phyloP scores from a whole-genome alignment of 2,888 invertebrate species.

The Meloe dianella region DNA sequence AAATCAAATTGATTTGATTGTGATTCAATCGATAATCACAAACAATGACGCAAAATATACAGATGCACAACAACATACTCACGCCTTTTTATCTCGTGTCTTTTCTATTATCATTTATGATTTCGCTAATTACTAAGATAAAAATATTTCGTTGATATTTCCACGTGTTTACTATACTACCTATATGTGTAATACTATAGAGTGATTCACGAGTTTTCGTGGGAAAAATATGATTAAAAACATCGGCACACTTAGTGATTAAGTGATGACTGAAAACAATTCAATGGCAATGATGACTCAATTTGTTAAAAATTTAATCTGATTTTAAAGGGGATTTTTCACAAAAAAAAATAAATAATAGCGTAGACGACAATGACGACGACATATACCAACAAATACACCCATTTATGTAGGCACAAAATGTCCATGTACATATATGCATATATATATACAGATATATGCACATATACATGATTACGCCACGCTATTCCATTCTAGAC shows the following conservation, averaged over 20 bases:
- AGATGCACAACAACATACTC: neutral
- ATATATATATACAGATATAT: neutral
- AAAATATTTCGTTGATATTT: neutral
- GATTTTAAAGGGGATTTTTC: too few species aligned
- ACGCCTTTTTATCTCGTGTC: too few species aligned
- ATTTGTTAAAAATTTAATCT: too few species aligned
- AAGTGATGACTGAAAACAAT: too few species aligned
- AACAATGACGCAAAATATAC: too few species aligned
- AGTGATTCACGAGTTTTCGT: neutral
- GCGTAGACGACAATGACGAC: too few species aligned
- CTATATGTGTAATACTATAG: neutral
- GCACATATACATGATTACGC: neutral
- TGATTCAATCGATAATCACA: too few species aligned
- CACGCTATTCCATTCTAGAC: neutral
- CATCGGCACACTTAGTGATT: neutral
- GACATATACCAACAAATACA: too few species aligned
- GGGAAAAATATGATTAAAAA: neutral
- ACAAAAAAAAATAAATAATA: too few species aligned
- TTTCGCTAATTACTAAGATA: neutral
- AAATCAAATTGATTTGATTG: too few species aligned
- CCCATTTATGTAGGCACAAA: neutral
- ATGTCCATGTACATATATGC: neutral
- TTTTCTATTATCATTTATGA: neutral
- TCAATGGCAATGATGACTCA: too few species aligned
- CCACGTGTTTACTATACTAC: neutral